phyloP scores from a whole-genome alignment of 2,113 vertebrate genomes.

The Mustela lutreola region DNA sequence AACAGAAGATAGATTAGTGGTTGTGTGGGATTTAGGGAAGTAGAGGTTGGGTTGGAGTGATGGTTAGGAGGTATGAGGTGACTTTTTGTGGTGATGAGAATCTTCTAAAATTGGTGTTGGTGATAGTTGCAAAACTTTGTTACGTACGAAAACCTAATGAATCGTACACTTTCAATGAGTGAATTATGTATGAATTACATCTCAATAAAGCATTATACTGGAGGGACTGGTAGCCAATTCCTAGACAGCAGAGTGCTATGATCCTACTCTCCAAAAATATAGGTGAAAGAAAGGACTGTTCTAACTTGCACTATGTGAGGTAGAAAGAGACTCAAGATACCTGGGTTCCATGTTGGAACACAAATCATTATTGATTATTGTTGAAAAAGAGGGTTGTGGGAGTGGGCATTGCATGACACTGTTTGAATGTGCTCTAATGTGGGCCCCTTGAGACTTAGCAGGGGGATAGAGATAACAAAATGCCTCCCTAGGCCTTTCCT shows the following conservation, averaged over 20 bases:
- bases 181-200: background rate
- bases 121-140: background rate
- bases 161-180: background rate
- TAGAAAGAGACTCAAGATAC: background rate
- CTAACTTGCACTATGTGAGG: background rate
- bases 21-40: background rate
- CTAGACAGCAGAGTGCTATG: background rate
- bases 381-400: background rate
- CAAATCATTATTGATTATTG: background rate
- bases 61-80: background rate
- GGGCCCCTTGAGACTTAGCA: background rate
- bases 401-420: background rate
- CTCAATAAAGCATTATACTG: background rate
- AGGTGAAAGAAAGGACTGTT: background rate
- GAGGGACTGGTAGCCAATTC: background rate
- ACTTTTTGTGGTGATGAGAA: background rate
- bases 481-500: background rate
- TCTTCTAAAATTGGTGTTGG: background rate
- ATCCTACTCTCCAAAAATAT: background rate
- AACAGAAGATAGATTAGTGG: background rate
- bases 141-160: background rate
- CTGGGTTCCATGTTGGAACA: background rate
- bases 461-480: background rate
- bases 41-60: background rate
- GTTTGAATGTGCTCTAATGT: background rate